phyloP scores from a whole-genome alignment of 2,113 vertebrate species.

The Cavia aperea region DNA sequence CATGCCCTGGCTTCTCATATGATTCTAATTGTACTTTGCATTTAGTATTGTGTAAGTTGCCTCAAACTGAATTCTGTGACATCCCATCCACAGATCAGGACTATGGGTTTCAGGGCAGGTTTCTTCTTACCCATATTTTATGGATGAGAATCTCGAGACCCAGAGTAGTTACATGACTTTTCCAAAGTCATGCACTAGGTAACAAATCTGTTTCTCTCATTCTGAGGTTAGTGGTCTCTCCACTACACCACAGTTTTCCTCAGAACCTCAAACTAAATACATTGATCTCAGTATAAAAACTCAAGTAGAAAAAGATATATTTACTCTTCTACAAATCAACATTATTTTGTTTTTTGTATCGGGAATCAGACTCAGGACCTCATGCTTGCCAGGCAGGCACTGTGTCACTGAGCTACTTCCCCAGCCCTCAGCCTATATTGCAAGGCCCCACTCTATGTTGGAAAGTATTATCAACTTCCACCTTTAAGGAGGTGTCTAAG shows the following conservation, averaged over 20 bases:
- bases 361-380: no score
- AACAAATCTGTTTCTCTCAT: background rate
- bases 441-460: background rate
- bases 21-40: background rate
- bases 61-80: background rate
- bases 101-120: background rate
- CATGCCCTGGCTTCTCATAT: no score
- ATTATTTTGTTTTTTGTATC: no score
- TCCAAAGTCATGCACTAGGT: background rate
- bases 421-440: background rate
- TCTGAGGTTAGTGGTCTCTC: background rate
- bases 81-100: background rate
- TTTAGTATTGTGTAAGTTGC: background rate
- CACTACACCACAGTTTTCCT: background rate
- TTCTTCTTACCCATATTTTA: background rate
- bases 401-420: no score
- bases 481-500: background rate
- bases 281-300: background rate
- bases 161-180: background rate
- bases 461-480: background rate
- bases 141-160: background rate
- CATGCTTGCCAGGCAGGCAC: no score
- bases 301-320: background rate
- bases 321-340: constrained; percentile 1
- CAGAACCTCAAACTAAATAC: constrained; percentile 4